Conservation (phyloP, 2,888 invertebrate genomes). For the Cremastobaeus sp. region DNA sequence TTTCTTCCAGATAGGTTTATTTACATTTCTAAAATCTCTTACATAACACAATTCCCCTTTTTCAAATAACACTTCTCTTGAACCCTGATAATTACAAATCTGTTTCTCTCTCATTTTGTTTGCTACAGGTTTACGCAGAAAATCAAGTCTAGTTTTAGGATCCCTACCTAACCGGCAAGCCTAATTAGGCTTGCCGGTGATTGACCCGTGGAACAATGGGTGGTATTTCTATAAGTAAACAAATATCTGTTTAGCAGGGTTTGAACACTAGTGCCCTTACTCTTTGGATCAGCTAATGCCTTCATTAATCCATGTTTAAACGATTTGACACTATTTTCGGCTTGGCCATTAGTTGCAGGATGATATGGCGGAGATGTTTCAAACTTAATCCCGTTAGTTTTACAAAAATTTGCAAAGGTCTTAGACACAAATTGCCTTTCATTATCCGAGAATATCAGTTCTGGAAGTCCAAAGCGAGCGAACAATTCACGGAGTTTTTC, state of each 20-base stretch:
- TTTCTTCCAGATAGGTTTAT: constrained; percentile 24
- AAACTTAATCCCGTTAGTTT: constrained; percentile 24
- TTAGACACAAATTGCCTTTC: constrained; percentile 53
- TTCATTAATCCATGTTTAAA: constrained; percentile 43
- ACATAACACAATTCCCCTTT: constrained; percentile 30
- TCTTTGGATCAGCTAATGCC: constrained; percentile 4
- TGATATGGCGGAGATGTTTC: constrained; percentile 39
- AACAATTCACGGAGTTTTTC: constrained; percentile 52
- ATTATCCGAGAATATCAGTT: constrained; percentile 57
- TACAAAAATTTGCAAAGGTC: constrained; percentile 26
- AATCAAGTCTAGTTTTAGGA: constrained; percentile 31
- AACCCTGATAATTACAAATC: constrained; percentile 27
- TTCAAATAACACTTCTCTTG: constrained; percentile 29
- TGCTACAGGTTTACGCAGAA: constrained; percentile 12
- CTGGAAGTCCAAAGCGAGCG: constrained; percentile 53
- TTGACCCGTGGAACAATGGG: constrained; percentile 39
- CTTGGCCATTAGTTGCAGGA: constrained; percentile 36
- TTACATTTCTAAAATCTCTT: constrained; percentile 20
- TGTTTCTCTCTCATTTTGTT: constrained; percentile 12
- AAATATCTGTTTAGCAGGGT: constrained; percentile 26
- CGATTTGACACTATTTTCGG: constrained; percentile 37
- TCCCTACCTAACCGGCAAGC: constrained; percentile 16
- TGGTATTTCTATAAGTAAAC: constrained; percentile 34
- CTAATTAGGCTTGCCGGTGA: constrained; percentile 38
- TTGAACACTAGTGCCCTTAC: background rate